Base-by-base conservation (phyloP, 2,888 invertebrate genomes). In the Heteromyza rotundicornis region DNA sequence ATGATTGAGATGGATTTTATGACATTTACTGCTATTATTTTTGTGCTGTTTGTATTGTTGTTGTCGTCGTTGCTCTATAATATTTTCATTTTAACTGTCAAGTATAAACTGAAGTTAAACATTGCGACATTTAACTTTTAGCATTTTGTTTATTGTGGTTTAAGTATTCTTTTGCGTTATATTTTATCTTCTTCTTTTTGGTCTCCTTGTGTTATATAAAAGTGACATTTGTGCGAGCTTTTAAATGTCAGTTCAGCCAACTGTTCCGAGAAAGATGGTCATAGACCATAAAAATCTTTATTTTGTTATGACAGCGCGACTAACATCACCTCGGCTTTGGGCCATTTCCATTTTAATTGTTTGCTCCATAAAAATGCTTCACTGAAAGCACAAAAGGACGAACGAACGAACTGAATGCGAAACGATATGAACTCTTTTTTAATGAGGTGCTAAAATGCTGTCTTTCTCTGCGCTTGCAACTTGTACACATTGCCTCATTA, bases 1-100 rank as follows among this genome's bases (percentile, higher is more conserved):
- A 77, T 76, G 78, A 76, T 76, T 77, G 77, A 76, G 78, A 74
- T 76, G 72, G 72, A 69, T 76, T 76, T 76, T 74, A 77, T 76
- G 74, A 65, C 68, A 74, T 75, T 74, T 73, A 76, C 74, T 74
- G 74, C 75, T 74, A 73, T 74, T 75, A 75, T 74, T 5, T 47
- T 47, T 17, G 17, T 47, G 17, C 3, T 20, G 47, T 47, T 19
- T 7, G 5, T 47, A 19, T 47, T 47, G 47, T 47, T 47, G 47
- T 20, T 14, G 17, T 19, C 14, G 17, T 20, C 2, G 3, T 47
- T 2, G 20, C 19, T 2, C 47, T 20, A 16, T 44, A 14, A n/a
- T 57, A 5, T 47, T 47, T 47, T 10, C 47, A 57, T 57, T 57
- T 52, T 57, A 57, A 57, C 32, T 49, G 57, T 19, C 50, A 50